Evolutionary conservation across 2,113 vertebrate species (phyloP).

Genomic region (Apus apus): DNA sequence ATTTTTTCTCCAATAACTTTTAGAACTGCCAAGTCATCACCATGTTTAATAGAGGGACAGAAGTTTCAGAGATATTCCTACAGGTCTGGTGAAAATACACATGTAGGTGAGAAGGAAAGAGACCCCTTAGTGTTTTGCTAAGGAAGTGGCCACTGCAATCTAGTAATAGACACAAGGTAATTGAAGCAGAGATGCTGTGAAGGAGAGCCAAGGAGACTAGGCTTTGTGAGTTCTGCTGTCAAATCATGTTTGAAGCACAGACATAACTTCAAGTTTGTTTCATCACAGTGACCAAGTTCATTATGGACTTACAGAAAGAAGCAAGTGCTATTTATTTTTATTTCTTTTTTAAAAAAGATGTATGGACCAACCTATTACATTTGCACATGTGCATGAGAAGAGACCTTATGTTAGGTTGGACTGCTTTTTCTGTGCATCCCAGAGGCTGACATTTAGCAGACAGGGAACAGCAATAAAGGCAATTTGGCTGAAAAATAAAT

Average conservation of each 20-base stretch:
- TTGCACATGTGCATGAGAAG: accelerated
- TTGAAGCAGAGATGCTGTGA: not conserved
- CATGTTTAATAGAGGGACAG: not conserved
- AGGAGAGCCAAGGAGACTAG: not conserved
- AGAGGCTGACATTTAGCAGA: not conserved
- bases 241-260: accelerated
- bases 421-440: not conserved
- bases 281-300: accelerated
- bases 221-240: not conserved
- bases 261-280: not conserved
- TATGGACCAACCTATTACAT: not conserved
- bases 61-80: not conserved
- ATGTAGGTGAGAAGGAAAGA: not conserved
- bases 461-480: not conserved
- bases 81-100: not conserved
- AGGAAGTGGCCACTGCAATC: not conserved
- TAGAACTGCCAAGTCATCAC: not conserved
- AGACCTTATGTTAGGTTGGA: not conserved
- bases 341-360: not conserved
- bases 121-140: not conserved
- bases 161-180: not conserved
- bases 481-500: not conserved
- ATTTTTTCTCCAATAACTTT: not conserved
- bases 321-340: not conserved
- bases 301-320: not conserved